A percentile compares a stretch with the other conserved stretches of the same genome.
phyloP scores from a whole-genome alignment of 2,888 invertebrate genomes.

The Rutpela maculata region DNA sequence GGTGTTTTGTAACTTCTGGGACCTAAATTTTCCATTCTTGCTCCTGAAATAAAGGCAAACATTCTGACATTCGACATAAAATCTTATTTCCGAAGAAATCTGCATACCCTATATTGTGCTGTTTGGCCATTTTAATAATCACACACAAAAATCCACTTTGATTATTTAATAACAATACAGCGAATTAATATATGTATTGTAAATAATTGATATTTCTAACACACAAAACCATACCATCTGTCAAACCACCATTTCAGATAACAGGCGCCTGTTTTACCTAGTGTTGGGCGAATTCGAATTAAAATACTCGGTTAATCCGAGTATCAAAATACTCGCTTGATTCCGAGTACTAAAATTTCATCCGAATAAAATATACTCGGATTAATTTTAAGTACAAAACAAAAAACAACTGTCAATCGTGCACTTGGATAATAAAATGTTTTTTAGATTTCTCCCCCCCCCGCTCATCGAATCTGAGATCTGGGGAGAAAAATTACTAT shows the following conservation, averaged over 20 bases:
- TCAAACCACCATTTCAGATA: constrained; percentile 1
- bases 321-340: no score
- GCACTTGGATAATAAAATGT: no score
- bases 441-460: no score
- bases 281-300: no score
- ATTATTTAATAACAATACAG: not conserved
- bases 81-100: constrained; percentile 4
- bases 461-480: no score
- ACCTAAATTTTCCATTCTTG: constrained; percentile 50
- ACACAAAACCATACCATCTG: constrained; percentile 6
- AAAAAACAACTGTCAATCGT: no score
- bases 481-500: no score
- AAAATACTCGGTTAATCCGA: no score
- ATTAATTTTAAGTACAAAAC: no score
- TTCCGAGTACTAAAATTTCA: no score
- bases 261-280: constrained; percentile 5
- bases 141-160: not conserved
- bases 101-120: constrained; percentile 45
- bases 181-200: not conserved
- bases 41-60: constrained; percentile 48
- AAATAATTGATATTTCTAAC: not conserved
- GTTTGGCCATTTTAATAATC: constrained; percentile 38
- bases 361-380: no score
- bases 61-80: constrained; percentile 1
- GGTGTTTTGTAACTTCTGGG: constrained; percentile 45